Conservation (phyloP, 2,888 invertebrate species). For the Lacanobia oleracea region DNA sequence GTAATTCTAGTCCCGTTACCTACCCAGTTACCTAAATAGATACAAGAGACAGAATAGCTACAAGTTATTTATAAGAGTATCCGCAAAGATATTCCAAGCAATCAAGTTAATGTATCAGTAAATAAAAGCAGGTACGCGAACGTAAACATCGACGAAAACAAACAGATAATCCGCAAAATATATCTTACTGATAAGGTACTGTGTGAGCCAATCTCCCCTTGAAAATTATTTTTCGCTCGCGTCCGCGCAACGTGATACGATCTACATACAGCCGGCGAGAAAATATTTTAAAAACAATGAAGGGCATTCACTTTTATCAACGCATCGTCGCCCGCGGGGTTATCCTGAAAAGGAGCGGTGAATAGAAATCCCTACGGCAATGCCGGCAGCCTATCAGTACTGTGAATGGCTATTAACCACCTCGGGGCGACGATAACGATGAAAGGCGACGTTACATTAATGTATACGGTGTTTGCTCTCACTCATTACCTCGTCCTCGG, state of each 20-base stretch:
- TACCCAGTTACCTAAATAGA: slow-evolving; percentile 29
- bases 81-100: slow-evolving; percentile 13
- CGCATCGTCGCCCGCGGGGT: slow-evolving; percentile 85
- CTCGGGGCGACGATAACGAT: slow-evolving; percentile 88
- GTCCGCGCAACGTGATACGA: slow-evolving; percentile 76
- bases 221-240: slow-evolving; percentile 77
- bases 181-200: slow-evolving; percentile 77
- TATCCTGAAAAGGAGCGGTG: slow-evolving; percentile 81
- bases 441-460: slow-evolving; percentile 80
- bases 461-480: slow-evolving; percentile 79
- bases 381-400: slow-evolving; percentile 84
- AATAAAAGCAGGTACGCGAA: slow-evolving; percentile 46
- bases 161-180: slow-evolving; percentile 67
- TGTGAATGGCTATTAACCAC: slow-evolving; percentile 87
- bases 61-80: slow-evolving; percentile 4
- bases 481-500: slow-evolving; percentile 86
- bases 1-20: slow-evolving; percentile 25
- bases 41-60: slow-evolving; percentile 12
- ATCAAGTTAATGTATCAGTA: slow-evolving; percentile 18
- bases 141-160: slow-evolving; percentile 69
- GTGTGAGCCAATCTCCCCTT: slow-evolving; percentile 77
- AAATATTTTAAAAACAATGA: slow-evolving; percentile 88
- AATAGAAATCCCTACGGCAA: slow-evolving; percentile 82
- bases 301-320: slow-evolving; percentile 87
- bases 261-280: slow-evolving; percentile 81